Evolutionary conservation across 2,113 vertebrate genomes (phyloP), one percentile per base, ranked within the genome.

Genomic region (western clawed frog (Xenopus tropicalis)): DNA sequence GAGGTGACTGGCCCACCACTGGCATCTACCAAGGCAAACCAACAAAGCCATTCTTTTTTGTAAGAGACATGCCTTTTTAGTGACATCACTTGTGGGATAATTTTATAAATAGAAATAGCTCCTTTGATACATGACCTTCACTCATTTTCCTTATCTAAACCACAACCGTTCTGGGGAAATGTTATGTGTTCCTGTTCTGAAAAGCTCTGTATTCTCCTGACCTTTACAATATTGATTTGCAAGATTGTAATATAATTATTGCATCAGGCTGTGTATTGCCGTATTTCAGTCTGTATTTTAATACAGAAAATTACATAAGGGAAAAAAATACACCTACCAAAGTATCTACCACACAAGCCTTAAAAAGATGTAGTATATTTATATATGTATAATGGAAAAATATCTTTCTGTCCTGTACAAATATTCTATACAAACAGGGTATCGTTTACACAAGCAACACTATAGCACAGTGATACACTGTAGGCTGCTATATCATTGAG

Each of bases 201-300:
- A 9, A 22, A 59, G 20, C 57, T 23, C 21, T 23, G 10, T 13
- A 59, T 43, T 37, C 37, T 29, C 46, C 42, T 70, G 58, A 71
- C 69, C 69, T 71, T 62, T 62, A 23, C 59, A 21, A 24, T 29
- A 71, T 62, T 51, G 58, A 71, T 71, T 46, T n/a, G 22, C 1
- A 44, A 51, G 29, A 23, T 4, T 17, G 4, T 25, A 17, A 24
- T 24, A 59, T 12, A 59, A 23, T 24, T 23, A 59, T 59, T 24
- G 21, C 22, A 22, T 59, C 22, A 23, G 12, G 2, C 6, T 23
- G 11, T 1, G 19, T 14, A 57, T 17, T 5, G 5, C 3, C 2
- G 54, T 11, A 57, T 57, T 57, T 17, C 10, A 48, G 16, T 57
- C 16, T n/a, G 10, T 19, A 48, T 48, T 48, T 48, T 48, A 48